Conservation (phyloP, 2,797 vertebrate genomes). For the Eulemur coronatus region DNA sequence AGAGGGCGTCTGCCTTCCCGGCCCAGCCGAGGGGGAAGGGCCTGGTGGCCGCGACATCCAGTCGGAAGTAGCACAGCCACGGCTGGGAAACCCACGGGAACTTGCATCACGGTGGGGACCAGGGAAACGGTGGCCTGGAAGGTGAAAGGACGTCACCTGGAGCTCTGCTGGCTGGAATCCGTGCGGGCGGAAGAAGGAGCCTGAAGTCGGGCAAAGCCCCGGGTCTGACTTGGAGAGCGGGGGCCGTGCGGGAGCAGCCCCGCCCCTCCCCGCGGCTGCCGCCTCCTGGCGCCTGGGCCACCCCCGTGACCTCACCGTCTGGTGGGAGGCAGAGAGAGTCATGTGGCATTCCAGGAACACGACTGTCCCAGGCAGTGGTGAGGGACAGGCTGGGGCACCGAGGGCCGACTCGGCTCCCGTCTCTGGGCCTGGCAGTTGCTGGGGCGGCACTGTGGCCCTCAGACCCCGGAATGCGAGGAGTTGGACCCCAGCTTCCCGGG, state of each 20-base stretch:
- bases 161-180: neutral
- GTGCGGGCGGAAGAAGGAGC: neutral
- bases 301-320: neutral
- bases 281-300: neutral
- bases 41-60: neutral
- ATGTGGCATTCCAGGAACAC: neutral
- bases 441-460: neutral
- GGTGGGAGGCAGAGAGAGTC: too few species aligned
- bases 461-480: neutral
- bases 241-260: neutral
- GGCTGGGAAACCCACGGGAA: neutral
- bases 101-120: neutral
- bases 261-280: neutral
- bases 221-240: neutral
- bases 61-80: neutral
- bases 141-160: neutral
- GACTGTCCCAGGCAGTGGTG: fast-evolving
- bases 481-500: neutral
- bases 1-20: neutral
- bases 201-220: too few species aligned
- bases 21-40: neutral
- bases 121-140: neutral
- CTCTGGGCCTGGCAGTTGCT: neutral
- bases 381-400: neutral
- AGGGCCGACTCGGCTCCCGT: neutral